Conservation (phyloP, 1,140 invertebrate species). For the Arctopsyche grandis region DNA sequence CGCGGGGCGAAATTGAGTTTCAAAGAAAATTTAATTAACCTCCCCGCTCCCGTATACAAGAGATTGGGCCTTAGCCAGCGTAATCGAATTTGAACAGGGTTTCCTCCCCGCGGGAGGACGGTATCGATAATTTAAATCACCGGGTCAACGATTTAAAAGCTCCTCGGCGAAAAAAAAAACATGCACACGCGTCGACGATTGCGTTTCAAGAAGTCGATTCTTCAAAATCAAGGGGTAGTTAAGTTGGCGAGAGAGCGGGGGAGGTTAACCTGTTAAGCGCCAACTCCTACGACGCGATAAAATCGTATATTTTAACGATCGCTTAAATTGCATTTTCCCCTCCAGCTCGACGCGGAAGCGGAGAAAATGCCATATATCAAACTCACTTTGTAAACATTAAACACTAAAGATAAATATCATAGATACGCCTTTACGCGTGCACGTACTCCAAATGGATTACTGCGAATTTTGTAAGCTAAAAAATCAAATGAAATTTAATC, state of each 20-base stretch:
- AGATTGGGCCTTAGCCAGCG: background rate
- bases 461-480: no score
- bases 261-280: background rate
- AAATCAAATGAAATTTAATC: no score
- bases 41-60: background rate
- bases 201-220: no score
- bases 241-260: no score
- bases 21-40: slow-evolving; percentile 11
- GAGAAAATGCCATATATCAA: background rate
- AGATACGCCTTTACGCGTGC: background rate
- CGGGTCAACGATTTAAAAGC: slow-evolving; percentile 7
- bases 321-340: background rate
- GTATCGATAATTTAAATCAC: slow-evolving; percentile 1
- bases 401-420: no score
- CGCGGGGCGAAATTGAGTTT: background rate
- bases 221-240: no score
- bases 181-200: no score
- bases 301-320: background rate
- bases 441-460: background rate
- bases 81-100: background rate
- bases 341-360: background rate
- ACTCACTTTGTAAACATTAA: no score
- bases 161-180: no score
- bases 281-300: background rate
- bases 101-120: background rate